These are phyloP conservation scores for Hystrix cristata DNA, from an alignment of 2,113 vertebrate genomes.

Conservation along the genomic window DNA sequence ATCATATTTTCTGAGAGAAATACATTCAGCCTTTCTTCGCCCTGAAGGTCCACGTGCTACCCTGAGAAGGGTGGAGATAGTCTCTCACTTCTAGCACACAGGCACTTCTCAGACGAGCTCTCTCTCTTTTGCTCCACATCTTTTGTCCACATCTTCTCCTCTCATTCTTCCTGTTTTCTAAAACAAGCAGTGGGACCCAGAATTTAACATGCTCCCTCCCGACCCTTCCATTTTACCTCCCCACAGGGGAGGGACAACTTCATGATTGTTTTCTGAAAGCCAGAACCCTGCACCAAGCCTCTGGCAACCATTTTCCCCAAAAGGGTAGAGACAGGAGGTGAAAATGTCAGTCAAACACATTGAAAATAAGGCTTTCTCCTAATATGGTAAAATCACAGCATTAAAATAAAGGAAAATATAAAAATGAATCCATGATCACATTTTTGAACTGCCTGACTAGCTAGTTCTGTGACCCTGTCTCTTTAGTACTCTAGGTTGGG, in stretches of 20 bases:
- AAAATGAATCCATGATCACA: slow-evolving; percentile 3
- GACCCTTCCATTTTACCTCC: neutral
- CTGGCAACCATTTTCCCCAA: neutral
- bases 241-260: neutral
- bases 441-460: slow-evolving; percentile 21
- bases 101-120: neutral
- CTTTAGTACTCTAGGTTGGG: neutral
- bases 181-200: neutral
- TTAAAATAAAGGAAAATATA: neutral
- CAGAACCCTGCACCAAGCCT: neutral
- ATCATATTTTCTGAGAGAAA: slow-evolving; percentile 42
- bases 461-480: neutral
- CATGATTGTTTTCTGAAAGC: slow-evolving; percentile 44
- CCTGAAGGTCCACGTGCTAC: rapidly evolving
- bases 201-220: neutral
- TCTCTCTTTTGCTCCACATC: neutral
- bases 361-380: slow-evolving; percentile 49
- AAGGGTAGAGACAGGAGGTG: slow-evolving; percentile 7
- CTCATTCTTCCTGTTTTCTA: neutral
- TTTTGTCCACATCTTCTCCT: neutral
- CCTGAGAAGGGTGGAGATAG: neutral
- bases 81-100: neutral
- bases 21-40: neutral
- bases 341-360: slow-evolving; percentile 50
- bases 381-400: slow-evolving; percentile 61